Conservation (phyloP, 2,888 invertebrate genomes). For the Sinhomidia bicolor region DNA sequence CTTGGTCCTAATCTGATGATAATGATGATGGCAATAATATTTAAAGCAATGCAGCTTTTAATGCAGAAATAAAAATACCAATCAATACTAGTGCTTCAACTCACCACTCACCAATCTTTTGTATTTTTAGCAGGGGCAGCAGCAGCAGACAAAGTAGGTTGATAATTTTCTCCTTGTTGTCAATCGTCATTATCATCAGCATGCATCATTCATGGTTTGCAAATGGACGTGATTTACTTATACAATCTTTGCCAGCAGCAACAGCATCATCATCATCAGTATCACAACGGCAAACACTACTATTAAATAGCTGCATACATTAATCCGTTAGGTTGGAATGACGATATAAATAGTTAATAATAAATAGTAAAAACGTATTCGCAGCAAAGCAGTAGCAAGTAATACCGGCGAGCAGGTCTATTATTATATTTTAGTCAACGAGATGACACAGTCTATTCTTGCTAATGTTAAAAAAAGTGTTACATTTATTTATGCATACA, state of each 20-base stretch:
- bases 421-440: too few relatives aligned
- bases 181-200: conserved; percentile 46
- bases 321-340: neutral
- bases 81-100: neutral
- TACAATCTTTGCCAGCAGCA: conserved; percentile 32
- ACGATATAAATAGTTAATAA: conserved; percentile 10
- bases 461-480: conserved; percentile 27
- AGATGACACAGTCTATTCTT: neutral
- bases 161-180: conserved; percentile 16
- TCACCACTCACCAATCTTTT: neutral
- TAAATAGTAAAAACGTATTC: neutral
- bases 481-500: conserved; percentile 21
- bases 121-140: too few relatives aligned
- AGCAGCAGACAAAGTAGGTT: conserved; percentile 33
- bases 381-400: neutral
- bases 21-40: neutral
- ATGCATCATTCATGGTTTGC: neutral
- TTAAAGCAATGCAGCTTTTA: neutral
- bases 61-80: neutral
- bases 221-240: conserved; percentile 59
- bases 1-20: neutral
- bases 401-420: too few relatives aligned
- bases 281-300: conserved; percentile 10
- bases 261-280: too few relatives aligned
- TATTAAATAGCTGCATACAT: conserved; percentile 54